These are phyloP conservation scores for Hippocampus zosterae DNA, from an alignment of 2,113 vertebrate species.

Conservation along the genomic window DNA sequence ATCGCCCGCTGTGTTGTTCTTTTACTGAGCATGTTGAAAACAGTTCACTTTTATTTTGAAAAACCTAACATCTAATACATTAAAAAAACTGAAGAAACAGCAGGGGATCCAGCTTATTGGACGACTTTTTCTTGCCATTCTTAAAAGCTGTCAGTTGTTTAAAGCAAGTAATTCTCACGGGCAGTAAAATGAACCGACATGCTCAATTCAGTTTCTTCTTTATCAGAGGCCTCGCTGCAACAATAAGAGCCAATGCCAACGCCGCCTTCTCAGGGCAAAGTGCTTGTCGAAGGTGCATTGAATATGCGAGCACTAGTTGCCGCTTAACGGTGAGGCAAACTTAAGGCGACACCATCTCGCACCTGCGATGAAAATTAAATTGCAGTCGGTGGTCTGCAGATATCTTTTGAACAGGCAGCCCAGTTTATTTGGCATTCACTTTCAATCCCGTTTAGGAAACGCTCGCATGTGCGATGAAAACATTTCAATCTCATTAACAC, in stretches of 20 bases:
- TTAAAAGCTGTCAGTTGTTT: neutral
- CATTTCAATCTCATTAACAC: constrained; percentile 11
- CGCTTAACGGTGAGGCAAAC: constrained; percentile 39
- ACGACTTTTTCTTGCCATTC: neutral
- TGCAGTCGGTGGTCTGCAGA: neutral
- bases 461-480: constrained; percentile 25
- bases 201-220: constrained; percentile 26
- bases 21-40: constrained; percentile 56
- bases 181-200: constrained; percentile 13
- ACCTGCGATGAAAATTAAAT: constrained; percentile 11
- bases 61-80: constrained; percentile 6
- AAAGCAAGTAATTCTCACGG: neutral
- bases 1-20: constrained; percentile 25
- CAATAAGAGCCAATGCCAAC: constrained; percentile 6
- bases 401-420: neutral
- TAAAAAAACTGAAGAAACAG: neutral
- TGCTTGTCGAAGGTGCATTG: neutral
- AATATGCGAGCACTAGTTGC: constrained; percentile 24
- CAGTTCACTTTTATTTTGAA: constrained; percentile 47
- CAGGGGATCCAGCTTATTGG: neutral
- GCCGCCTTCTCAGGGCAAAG: constrained; percentile 13
- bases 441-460: constrained; percentile 13
- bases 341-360: neutral
- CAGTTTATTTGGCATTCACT: constrained; percentile 40
- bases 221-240: neutral